Conservation (phyloP, 2,113 vertebrate species). For the Varanus salvator region DNA sequence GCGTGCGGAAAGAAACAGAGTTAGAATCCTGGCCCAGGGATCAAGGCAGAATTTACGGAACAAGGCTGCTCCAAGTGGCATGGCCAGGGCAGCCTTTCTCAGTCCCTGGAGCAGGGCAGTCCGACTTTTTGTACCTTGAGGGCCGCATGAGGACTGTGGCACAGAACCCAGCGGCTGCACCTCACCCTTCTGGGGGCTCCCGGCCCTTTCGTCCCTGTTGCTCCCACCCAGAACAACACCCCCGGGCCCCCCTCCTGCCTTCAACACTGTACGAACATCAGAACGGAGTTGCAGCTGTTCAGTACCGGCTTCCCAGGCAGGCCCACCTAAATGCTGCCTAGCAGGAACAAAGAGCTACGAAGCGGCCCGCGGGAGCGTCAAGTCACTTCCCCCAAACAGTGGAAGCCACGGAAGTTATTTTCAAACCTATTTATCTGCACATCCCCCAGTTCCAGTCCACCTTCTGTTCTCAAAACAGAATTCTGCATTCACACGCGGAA, state of each 20-base stretch:
- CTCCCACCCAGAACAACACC: background rate
- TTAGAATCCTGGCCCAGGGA: background rate
- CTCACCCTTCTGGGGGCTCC: no score
- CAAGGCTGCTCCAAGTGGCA: accelerated
- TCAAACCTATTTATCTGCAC: background rate
- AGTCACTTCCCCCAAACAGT: background rate
- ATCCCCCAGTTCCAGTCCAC: no score
- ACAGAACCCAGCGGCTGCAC: no score
- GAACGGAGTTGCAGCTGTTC: background rate
- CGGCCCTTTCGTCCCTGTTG: no score
- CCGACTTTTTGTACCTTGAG: no score
- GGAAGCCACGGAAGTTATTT: no score
- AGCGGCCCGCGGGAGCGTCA: background rate
- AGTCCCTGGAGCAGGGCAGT: background rate
- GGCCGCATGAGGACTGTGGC: no score
- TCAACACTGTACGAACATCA: no score
- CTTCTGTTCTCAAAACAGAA: background rate
- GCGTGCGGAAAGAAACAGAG: background rate
- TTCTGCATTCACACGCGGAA: background rate
- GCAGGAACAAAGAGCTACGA: background rate
- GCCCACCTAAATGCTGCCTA: background rate
- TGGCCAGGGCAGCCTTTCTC: background rate
- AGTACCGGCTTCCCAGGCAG: background rate
- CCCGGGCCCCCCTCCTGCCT: no score
- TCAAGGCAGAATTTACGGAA: background rate